Evolutionary conservation across 2,113 vertebrate species (phyloP).

Genomic region (Bothrops jararaca): DNA sequence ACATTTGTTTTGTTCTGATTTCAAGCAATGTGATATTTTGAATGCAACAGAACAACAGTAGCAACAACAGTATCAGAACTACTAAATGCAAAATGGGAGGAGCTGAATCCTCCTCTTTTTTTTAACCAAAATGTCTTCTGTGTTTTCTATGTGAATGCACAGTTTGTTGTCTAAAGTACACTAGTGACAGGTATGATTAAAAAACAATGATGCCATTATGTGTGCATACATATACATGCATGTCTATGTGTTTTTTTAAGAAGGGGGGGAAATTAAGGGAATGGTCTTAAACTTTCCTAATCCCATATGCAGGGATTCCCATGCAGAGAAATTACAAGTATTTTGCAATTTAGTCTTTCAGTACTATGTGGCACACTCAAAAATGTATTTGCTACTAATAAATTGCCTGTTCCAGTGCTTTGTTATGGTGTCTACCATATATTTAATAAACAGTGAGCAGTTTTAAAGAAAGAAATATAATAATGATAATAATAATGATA

Average conservation of each 20-base stretch:
- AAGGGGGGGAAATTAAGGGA: not conserved
- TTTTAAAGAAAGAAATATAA: slow-evolving; percentile 14
- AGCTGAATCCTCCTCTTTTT: not conserved
- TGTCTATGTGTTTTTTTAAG: not conserved
- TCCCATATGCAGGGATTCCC: not conserved
- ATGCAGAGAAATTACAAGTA: not conserved
- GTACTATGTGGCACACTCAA: not conserved
- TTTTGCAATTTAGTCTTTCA: not conserved
- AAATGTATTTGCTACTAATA: not conserved
- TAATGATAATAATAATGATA: too few relatives aligned
- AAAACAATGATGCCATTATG: not conserved
- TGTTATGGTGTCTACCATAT: slow-evolving; percentile 24
- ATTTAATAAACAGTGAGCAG: slow-evolving; percentile 27
- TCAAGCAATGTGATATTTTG: not conserved
- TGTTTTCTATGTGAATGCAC: too few relatives aligned
- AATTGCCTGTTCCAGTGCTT: slow-evolving; percentile 27
- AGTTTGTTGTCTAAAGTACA: too few relatives aligned
- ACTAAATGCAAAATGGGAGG: not conserved
- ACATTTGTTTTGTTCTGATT: not conserved
- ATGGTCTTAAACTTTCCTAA: not conserved
- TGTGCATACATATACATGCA: not conserved
- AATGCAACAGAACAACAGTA: not conserved
- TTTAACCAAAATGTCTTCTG: not conserved
- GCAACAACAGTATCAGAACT: not conserved
- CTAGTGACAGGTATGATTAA: too few relatives aligned